Base-by-base conservation (phyloP, 2,888 invertebrate species). In the Ashinkailepas kermadecensis region DNA sequence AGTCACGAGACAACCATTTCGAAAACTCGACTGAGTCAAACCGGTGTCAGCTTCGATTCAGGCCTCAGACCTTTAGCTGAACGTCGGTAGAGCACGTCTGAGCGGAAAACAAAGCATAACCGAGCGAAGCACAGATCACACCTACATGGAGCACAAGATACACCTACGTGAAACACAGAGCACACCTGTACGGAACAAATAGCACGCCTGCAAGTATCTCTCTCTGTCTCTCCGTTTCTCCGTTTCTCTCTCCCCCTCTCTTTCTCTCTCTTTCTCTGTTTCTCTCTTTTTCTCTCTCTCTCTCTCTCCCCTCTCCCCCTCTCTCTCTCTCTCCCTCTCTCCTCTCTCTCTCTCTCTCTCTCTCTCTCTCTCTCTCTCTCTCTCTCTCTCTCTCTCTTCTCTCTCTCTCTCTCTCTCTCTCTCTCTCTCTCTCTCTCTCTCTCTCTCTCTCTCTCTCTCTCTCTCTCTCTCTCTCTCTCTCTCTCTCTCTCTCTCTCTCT, bases 291-390 rank as follows among this genome's bases (percentile, higher is more conserved):
- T 57, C 74, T n/a, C 23, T 57, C 64, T 64, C 80, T 70, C 4
- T 56, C 67, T 67, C 25, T 18, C 57, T 54, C 39, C 25, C 56
- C 18, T 23, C 64, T 57, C 21, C 56, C 67, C 58, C 23, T 78
- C 79, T 58, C 67, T 65, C 59, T 59, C 79, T 78, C 67, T 70
- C 59, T 78, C 78, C 67, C 58, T 64, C 78, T 64, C 79, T 78
- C 54, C 58, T n/a, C 62, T 81, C 81, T 64, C 81, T 78, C 82
- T 78, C 78, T 78, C 81, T n/a, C 74, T 54, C 81, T 23, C 62
- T 78, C 65, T 78, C 81, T 65, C 65, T 58, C 70, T 79, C 64
- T 78, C 54, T 65, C 25, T 25, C 74, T 81, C 56, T 23, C 67
- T 67, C 57, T 70, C 70, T 67, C 70, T 54, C 54, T 56, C 56